phyloP scores from a whole-genome alignment of 1,140 invertebrate species.

The Anastatus disparis region DNA sequence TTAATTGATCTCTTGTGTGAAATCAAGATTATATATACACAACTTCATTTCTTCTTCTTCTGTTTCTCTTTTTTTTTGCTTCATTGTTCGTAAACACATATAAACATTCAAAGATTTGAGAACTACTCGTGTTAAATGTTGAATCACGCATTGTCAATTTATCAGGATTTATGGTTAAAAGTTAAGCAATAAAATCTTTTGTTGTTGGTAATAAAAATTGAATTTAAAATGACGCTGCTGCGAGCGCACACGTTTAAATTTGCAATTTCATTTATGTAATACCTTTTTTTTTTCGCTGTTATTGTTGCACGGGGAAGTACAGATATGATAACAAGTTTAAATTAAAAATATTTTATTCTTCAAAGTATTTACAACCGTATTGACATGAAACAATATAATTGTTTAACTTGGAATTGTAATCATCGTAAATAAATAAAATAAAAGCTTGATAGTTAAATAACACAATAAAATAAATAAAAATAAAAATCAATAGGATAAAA shows the following conservation, averaged over 20 bases:
- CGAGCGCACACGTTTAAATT: conserved; percentile 25
- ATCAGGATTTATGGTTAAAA: conserved; percentile 6
- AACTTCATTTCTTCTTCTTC: not conserved
- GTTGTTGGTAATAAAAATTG: conserved; percentile 10
- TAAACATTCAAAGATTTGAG: too few relatives aligned
- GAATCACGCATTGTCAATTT: conserved; percentile 10
- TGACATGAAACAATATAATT: too few relatives aligned
- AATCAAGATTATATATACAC: not conserved
- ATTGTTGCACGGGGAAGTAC: not conserved
- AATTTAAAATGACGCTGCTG: conserved; percentile 1
- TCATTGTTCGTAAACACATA: too few relatives aligned
- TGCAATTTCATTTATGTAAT: conserved; percentile 2
- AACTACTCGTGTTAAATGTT: not conserved
- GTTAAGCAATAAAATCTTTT: conserved; percentile 22
- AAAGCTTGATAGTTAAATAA: too few relatives aligned
- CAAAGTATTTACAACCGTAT: too few relatives aligned
- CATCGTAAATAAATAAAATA: too few relatives aligned
- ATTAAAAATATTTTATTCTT: too few relatives aligned
- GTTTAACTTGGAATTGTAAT: too few relatives aligned
- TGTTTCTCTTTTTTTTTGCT: too few relatives aligned
- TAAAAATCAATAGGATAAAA: too few relatives aligned
- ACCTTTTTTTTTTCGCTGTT: too few relatives aligned
- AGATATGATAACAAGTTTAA: conserved; percentile 11
- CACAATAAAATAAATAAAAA: too few relatives aligned
- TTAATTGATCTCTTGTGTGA: conserved; percentile 5